A percentile compares a stretch with the other conserved stretches of the same genome.
Conservation (phyloP, 2,113 vertebrate species). For the Scomber colias region DNA sequence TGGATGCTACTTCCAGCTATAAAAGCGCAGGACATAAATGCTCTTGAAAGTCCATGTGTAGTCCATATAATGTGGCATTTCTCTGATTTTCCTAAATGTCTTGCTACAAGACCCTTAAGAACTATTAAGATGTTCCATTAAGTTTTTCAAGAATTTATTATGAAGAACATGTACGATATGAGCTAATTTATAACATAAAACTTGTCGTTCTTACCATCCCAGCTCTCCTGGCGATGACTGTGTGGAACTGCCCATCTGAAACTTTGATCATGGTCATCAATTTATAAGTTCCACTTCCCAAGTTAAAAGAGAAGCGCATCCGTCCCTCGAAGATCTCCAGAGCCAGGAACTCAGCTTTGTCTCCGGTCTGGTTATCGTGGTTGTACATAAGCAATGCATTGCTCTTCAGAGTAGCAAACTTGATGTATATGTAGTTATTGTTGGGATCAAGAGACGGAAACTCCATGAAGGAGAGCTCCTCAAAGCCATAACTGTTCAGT, state of each 20-base stretch:
- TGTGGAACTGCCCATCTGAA: constrained; percentile 97
- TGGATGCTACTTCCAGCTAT: constrained; percentile 51
- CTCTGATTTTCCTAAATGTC: constrained; percentile 29
- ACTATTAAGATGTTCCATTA: constrained; percentile 6
- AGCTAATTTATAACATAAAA: constrained; percentile 6
- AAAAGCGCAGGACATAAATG: constrained; percentile 55
- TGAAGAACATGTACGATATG: background rate
- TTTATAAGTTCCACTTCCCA: constrained; percentile 92
- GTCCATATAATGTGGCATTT: constrained; percentile 19
- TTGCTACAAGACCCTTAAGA: constrained; percentile 20
- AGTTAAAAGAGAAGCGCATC: constrained; percentile 95
- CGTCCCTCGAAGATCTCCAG: constrained; percentile 92
- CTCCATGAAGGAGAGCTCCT: constrained; percentile 97
- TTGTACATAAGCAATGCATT: constrained; percentile 94
- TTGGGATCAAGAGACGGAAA: constrained; percentile 97
- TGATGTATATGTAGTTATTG: constrained; percentile 98
- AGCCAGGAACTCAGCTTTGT: constrained; percentile 94
- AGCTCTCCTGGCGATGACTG: constrained; percentile 94
- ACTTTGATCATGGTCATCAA: constrained; percentile 93
- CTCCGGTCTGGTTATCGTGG: constrained; percentile 96
- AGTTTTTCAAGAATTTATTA: background rate
- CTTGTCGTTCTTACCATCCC: constrained; percentile 90
- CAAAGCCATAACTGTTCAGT: constrained; percentile 97
- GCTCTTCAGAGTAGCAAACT: constrained; percentile 94
- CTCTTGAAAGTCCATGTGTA: constrained; percentile 23